A percentile compares a stretch with the other conserved stretches of the same genome.
Conservation (phyloP, 2,113 vertebrate genomes). For the Salminus brasiliensis region DNA sequence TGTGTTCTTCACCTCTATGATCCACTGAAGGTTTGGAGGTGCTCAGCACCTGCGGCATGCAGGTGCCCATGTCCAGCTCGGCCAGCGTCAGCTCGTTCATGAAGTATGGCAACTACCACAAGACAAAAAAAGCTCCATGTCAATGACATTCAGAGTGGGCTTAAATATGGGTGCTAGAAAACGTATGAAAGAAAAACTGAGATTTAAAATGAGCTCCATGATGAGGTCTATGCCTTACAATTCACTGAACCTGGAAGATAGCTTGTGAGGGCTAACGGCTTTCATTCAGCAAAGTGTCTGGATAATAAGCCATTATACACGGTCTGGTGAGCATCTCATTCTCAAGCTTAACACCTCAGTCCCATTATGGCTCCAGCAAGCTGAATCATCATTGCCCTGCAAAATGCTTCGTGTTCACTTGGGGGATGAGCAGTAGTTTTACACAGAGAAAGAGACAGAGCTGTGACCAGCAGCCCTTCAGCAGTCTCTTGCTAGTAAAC, state of each 20-base stretch:
- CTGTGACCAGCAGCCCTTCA: neutral
- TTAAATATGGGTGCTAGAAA: neutral
- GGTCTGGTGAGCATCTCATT: neutral
- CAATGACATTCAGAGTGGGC: conserved; percentile 66
- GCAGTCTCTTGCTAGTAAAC: neutral
- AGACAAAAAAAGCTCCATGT: neutral
- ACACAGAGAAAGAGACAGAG: neutral
- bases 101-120: conserved; percentile 85
- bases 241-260: neutral
- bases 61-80: conserved; percentile 86
- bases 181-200: neutral
- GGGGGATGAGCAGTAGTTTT: neutral
- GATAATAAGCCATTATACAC: neutral
- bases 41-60: conserved; percentile 80
- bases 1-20: conserved; percentile 69
- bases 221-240: neutral
- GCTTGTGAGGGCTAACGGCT: neutral
- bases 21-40: conserved; percentile 80
- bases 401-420: neutral
- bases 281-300: neutral
- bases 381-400: neutral
- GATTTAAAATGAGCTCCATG: neutral
- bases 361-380: neutral
- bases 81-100: conserved; percentile 88
- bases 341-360: neutral